Percentiles rank a stretch among this genome's conserved stretches.
Conservation (phyloP, 2,113 vertebrate genomes). For the Seriola rivoliana region DNA sequence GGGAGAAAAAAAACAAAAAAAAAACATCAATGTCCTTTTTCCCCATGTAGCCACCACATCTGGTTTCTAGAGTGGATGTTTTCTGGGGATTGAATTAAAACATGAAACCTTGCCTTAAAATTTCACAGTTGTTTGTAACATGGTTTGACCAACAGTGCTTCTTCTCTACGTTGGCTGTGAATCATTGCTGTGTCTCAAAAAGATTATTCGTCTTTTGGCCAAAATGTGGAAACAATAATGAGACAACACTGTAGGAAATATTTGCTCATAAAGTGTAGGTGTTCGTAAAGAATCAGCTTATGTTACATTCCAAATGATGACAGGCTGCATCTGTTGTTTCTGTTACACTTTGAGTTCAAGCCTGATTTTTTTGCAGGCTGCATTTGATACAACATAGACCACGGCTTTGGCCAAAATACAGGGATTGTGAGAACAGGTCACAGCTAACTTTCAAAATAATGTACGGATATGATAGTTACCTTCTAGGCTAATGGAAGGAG, state of each 20-base stretch:
- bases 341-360: not conserved
- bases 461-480: not conserved
- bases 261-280: not conserved
- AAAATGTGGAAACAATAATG: not conserved
- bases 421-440: not conserved
- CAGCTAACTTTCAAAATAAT: not conserved
- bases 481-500: not conserved
- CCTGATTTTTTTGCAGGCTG: not conserved
- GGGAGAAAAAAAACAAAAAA: slow-evolving; percentile 12
- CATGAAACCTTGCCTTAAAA: not conserved
- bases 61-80: slow-evolving; percentile 8
- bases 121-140: slow-evolving; percentile 25
- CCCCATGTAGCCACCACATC: slow-evolving; percentile 30
- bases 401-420: not conserved
- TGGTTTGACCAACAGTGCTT: not conserved
- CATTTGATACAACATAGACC: not conserved
- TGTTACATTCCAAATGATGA: slow-evolving; percentile 4
- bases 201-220: not conserved
- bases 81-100: slow-evolving; percentile 23
- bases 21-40: slow-evolving; percentile 21
- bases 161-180: not conserved
- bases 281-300: not conserved
- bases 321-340: slow-evolving; percentile 15
- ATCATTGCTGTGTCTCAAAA: not conserved
- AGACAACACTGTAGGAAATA: not conserved